Percentiles rank a stretch among this genome's conserved stretches.
phyloP scores from a whole-genome alignment of 2,797 vertebrate species.

The Thunnus albacares region DNA sequence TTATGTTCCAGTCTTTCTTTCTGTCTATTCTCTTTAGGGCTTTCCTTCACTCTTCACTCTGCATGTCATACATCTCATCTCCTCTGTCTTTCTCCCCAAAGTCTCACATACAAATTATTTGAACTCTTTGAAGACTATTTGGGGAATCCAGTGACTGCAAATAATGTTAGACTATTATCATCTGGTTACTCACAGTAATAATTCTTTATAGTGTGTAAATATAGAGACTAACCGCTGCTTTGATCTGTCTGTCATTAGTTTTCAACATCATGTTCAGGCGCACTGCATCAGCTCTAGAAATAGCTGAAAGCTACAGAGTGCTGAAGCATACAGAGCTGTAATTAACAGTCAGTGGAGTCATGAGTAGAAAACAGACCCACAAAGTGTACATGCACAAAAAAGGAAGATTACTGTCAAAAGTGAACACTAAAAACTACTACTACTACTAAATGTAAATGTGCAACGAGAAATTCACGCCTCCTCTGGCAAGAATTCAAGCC shows the following conservation, averaged over 20 bases:
- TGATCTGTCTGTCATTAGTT: slow-evolving; percentile 18
- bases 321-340: neutral
- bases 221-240: slow-evolving; percentile 7
- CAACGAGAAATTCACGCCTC: slow-evolving; percentile 3
- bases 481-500: neutral
- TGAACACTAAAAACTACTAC: neutral
- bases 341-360: slow-evolving; percentile 11
- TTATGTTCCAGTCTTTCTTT: neutral
- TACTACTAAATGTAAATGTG: slow-evolving; percentile 1
- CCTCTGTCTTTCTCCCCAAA: neutral
- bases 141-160: neutral
- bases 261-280: slow-evolving; percentile 14
- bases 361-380: neutral
- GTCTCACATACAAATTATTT: neutral
- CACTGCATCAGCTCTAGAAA: slow-evolving; percentile 24
- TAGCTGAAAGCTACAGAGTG: slow-evolving; percentile 9
- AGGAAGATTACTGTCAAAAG: neutral
- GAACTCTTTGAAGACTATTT: neutral
- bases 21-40: neutral
- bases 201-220: neutral
- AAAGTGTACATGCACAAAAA: neutral
- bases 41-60: neutral
- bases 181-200: neutral
- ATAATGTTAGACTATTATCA: neutral
- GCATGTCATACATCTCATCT: neutral